A percentile compares a stretch with the other conserved stretches of the same genome.
Conservation (phyloP, 2,797 vertebrate species). For the Pygocentrus nattereri region DNA sequence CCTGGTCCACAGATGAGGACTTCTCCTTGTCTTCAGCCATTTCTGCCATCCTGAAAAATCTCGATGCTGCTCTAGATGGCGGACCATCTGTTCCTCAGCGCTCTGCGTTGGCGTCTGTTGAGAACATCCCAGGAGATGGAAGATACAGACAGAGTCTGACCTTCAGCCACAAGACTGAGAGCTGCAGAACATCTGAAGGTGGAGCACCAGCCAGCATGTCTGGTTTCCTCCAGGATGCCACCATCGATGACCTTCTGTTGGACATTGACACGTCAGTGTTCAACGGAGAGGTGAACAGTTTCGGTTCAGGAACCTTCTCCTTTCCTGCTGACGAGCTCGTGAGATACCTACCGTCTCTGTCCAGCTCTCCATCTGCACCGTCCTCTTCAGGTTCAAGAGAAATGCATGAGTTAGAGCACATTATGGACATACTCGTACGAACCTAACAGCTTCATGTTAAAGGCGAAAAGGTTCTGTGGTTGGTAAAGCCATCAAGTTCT, state of each 20-base stretch:
- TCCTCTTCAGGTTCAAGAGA: slow-evolving; percentile 71
- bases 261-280: slow-evolving; percentile 83
- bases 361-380: slow-evolving; percentile 60
- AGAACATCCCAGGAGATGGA: slow-evolving; percentile 64
- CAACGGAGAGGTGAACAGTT: slow-evolving; percentile 72
- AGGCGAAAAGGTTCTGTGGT: neutral
- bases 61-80: slow-evolving; percentile 73
- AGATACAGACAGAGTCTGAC: slow-evolving; percentile 18
- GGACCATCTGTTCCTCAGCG: slow-evolving; percentile 58
- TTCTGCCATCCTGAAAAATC: slow-evolving; percentile 79
- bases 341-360: slow-evolving; percentile 66
- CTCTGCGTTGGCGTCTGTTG: slow-evolving; percentile 71
- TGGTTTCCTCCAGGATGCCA: slow-evolving; percentile 74
- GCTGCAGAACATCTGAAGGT: slow-evolving; percentile 46
- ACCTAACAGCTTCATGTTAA: slow-evolving; percentile 65
- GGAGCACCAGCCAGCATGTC: slow-evolving; percentile 44
- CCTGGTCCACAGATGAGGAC: slow-evolving; percentile 79
- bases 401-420: slow-evolving; percentile 81
- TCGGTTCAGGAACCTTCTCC: slow-evolving; percentile 52
- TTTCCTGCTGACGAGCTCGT: slow-evolving; percentile 61
- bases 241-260: slow-evolving; percentile 81
- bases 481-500: slow-evolving; percentile 10
- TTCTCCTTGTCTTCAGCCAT: slow-evolving; percentile 82
- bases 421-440: slow-evolving; percentile 84
- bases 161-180: slow-evolving; percentile 46